Evolutionary conservation across 2,797 vertebrate species (phyloP).

Genomic region (Cuculus canorus): DNA sequence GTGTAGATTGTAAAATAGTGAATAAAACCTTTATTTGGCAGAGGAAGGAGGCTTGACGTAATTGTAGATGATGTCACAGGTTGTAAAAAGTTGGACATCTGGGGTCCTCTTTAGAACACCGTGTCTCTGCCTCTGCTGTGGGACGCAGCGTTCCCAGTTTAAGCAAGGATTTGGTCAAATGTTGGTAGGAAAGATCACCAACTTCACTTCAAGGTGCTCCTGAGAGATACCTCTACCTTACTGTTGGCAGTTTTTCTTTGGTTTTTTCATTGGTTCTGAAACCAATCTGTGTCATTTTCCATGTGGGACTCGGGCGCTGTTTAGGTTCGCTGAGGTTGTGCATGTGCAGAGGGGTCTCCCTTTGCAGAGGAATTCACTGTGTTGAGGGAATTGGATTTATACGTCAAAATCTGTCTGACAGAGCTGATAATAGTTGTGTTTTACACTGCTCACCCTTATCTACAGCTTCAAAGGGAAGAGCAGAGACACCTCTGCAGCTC

Average conservation of each 20-base stretch:
- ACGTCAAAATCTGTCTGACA: background rate
- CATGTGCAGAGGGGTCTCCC: background rate
- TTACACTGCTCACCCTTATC: background rate
- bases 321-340: background rate
- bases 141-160: background rate
- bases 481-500: background rate
- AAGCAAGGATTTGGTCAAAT: background rate
- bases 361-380: fast-evolving
- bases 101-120: background rate
- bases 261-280: no score
- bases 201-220: background rate
- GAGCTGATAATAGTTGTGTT: background rate
- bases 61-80: background rate
- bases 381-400: background rate
- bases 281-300: fast-evolving
- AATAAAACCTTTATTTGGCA: background rate
- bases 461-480: background rate
- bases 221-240: background rate
- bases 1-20: background rate
- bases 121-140: fast-evolving
- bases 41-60: background rate
- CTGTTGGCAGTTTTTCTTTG: fast-evolving
- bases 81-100: background rate
- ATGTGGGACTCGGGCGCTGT: fast-evolving
- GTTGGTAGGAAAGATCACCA: fast-evolving